A percentile compares a stretch with the other conserved stretches of the same genome.
phyloP scores from a whole-genome alignment of 2,888 invertebrate species.

The Dolichomitus sp. region DNA sequence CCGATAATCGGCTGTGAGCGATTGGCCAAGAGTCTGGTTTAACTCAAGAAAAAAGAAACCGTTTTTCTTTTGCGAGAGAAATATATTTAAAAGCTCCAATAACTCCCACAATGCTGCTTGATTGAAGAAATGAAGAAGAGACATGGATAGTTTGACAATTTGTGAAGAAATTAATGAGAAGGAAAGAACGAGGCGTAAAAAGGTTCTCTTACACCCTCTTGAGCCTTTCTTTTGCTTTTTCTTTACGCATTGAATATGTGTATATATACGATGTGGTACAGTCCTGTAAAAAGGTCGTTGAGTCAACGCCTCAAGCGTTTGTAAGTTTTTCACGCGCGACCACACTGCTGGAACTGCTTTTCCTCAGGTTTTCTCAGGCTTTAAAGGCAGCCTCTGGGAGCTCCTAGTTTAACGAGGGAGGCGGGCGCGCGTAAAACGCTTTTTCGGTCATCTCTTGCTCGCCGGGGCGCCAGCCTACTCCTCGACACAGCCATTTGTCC shows the following conservation, averaged over 20 bases:
- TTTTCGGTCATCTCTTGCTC: constrained; percentile 49
- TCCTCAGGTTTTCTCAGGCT: constrained; percentile 59
- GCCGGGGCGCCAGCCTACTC: constrained; percentile 59
- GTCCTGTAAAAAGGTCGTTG: constrained; percentile 32
- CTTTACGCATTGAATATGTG: not conserved
- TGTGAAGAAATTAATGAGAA: constrained; percentile 54
- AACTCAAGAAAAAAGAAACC: not conserved
- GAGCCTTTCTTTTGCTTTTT: constrained; percentile 18
- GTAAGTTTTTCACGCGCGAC: constrained; percentile 47
- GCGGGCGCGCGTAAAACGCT: constrained; percentile 18
- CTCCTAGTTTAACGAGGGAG: constrained; percentile 29
- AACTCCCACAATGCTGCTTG: constrained; percentile 49
- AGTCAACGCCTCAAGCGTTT: constrained; percentile 49
- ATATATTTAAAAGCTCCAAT: constrained; percentile 18
- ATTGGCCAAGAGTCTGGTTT: constrained; percentile 14
- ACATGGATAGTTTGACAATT: constrained; percentile 40
- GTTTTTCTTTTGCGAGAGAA: constrained; percentile 4
- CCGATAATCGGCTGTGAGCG: constrained; percentile 37
- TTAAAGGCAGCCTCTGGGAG: not conserved
- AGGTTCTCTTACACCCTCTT: constrained; percentile 7
- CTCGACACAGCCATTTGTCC: constrained; percentile 51
- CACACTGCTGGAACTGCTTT: constrained; percentile 53
- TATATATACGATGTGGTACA: not conserved
- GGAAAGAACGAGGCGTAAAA: constrained; percentile 57
- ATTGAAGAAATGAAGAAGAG: constrained; percentile 33